Base-by-base conservation (phyloP, 2,113 vertebrate genomes). In the Circaetus gallicus region DNA sequence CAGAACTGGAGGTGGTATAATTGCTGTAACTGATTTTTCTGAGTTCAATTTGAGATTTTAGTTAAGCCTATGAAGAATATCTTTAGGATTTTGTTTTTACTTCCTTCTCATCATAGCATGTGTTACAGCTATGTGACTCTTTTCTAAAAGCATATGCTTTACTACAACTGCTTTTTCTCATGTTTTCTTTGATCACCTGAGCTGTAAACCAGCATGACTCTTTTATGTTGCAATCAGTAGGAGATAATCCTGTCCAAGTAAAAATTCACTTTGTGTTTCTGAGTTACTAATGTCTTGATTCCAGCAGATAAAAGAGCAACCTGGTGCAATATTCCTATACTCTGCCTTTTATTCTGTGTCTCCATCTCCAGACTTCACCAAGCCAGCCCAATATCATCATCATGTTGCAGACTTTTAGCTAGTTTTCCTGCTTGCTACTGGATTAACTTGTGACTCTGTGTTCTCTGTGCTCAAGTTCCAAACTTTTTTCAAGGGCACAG, bases 11-110 rank as follows among this genome's bases (percentile, higher is more conserved):
- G 53, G 50, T 50, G 16, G 5, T 81, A 65, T 86, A 95, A 88
- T 56, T 82, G 6, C 28, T 92, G 13, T 43, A 88, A 29, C 26
- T 93, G 66, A 58, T 69, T 78, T 49, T 72, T 36, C 32, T 70
- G 43, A 82, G 43, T 65, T 96, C 72, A 77, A 84, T 82, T 84
- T 81, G 59, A 79, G 16, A 31, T 90, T 95, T 95, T 90, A 86
- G 14, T 38, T 36, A 34, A 50, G 16, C 32, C 25, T 85, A 34
- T 77, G 82, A 71, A 82, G 25, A 91, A 74, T 66, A 67, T 26
- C 11, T 76, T 96, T 93, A 94, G 25, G 42, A 58, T 43, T 87
- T 78, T 77, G 38, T 79, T 96, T 96, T 90, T 52, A n/a, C 50
- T 77, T 93, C 80, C 53, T 58, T 91, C 53, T 96, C 36, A 79